Evolutionary conservation across 2,888 invertebrate genomes (phyloP), one percentile per base, ranked within the genome.

Genomic region (Esperia sulphurella): DNA sequence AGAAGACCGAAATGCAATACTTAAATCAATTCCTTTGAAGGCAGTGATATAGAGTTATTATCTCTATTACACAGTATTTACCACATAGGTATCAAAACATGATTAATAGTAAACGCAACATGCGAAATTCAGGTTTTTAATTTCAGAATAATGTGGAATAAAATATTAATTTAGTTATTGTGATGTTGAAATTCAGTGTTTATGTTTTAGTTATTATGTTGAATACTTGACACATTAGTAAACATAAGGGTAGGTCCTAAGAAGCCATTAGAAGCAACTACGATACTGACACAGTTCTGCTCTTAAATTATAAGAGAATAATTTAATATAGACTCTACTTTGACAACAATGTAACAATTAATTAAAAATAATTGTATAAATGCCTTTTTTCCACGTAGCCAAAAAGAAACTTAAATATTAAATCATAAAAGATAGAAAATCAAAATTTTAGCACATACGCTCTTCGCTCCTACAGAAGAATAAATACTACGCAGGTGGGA

Each of bases 271-370:
- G 21, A 21, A 3, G 21, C 21, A 21, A 57, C 57, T 61, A 38
- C 29, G 14, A 37, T 37, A 14, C 35, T 46, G 45, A 29, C 39
- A 39, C 45, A 45, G 61, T 62, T 62, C 55, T 68, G 62, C 63
- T 65, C 75, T 75, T 69, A 75, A 71, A 76, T 64, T 75, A 76
- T 75, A 75, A 77, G 78, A 76, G 66, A 86, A 85, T 86, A 85
- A 87, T 82, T 84, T 86, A 85, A 78, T 75, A 84, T 80, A 85
- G 79, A 79, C 77, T 85, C 83, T 85, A 85, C 76, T 76, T 73
- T 72, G 75, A 82, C 73, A 85, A 86, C 81, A 79, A 78, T 79
- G 75, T 83, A 85, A 86, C 84, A 83, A 77, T 78, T 72, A 74
- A 73, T 72, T 79, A 81, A 80, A 52, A 40, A 72, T 74, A 77